A percentile compares a stretch with the other conserved stretches of the same genome.
These are phyloP conservation scores for Takifugu ocellatus DNA, from an alignment of 2,797 vertebrate species.

Conservation along the genomic window DNA sequence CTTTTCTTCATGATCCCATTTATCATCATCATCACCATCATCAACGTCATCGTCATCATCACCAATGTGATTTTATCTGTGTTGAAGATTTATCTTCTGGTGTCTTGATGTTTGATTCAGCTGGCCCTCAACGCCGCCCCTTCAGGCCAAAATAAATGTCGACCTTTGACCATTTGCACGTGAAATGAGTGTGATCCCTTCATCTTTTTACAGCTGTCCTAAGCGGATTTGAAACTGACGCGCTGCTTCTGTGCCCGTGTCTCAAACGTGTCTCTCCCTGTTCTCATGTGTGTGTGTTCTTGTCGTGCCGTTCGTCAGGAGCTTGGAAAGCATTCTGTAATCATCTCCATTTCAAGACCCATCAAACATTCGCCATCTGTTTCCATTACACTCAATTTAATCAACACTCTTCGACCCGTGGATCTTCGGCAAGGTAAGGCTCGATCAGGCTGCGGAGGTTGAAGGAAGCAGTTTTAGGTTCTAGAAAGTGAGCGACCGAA, in stretches of 20 bases:
- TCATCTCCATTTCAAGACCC: slow-evolving; percentile 53
- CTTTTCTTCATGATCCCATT: slow-evolving; percentile 38
- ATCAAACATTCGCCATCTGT: slow-evolving; percentile 43
- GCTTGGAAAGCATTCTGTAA: slow-evolving; percentile 40
- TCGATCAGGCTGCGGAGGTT: slow-evolving; percentile 1
- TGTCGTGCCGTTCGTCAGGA: slow-evolving; percentile 47
- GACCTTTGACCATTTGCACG: no score
- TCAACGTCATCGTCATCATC: slow-evolving; percentile 44
- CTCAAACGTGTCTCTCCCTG: slow-evolving; percentile 29
- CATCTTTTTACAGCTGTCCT: not conserved
- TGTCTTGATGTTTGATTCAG: slow-evolving; percentile 9
- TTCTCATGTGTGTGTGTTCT: slow-evolving; percentile 47
- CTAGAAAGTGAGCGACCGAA: no score
- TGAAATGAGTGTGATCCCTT: no score
- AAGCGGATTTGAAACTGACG: not conserved
- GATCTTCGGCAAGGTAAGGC: slow-evolving; percentile 66
- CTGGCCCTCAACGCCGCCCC: no score
- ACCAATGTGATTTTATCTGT: slow-evolving; percentile 37
- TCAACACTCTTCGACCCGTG: slow-evolving; percentile 40
- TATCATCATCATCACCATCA: slow-evolving; percentile 49
- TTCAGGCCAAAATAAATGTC: no score
- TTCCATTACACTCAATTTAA: slow-evolving; percentile 46
- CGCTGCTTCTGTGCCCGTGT: not conserved
- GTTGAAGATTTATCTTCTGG: slow-evolving; percentile 34
- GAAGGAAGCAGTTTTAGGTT: not conserved